A percentile compares a stretch with the other conserved stretches of the same genome.
phyloP scores from a whole-genome alignment of 37 sponge, comb jelly and placozoan genomes.

The Petrosia ficiformis region DNA sequence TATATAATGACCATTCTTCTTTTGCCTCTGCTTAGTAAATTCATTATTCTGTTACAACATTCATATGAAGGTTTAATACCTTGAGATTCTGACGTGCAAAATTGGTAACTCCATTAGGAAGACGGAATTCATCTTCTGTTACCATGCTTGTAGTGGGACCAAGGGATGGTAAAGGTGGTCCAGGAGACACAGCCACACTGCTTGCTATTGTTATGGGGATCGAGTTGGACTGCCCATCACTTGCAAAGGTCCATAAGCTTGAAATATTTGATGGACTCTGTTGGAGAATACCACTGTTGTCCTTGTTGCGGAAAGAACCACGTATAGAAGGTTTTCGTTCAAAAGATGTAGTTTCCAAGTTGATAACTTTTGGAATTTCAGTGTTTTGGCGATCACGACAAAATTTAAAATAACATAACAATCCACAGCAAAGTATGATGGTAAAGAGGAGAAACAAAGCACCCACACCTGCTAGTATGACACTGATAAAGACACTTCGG shows the following conservation, averaged over 20 bases:
- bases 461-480: neutral
- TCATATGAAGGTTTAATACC: too few species aligned
- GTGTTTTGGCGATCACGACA: neutral
- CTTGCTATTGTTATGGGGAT: neutral
- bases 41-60: too few species aligned
- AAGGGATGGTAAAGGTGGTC: neutral
- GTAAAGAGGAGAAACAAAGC: neutral
- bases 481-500: neutral
- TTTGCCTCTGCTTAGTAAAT: too few species aligned
- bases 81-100: neutral
- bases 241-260: neutral
- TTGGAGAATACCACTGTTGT: conserved; percentile 39
- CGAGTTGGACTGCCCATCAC: neutral
- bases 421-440: neutral
- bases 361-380: neutral
- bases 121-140: neutral
- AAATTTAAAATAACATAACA: neutral
- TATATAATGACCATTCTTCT: too few species aligned
- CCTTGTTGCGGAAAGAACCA: conserved; percentile 26
- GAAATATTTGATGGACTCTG: neutral
- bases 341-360: neutral
- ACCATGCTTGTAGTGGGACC: neutral
- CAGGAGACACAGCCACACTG: conserved; percentile 11
- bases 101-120: neutral
- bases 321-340: neutral